Conservation (phyloP, 2,888 invertebrate genomes). For the Elmis aenea region DNA sequence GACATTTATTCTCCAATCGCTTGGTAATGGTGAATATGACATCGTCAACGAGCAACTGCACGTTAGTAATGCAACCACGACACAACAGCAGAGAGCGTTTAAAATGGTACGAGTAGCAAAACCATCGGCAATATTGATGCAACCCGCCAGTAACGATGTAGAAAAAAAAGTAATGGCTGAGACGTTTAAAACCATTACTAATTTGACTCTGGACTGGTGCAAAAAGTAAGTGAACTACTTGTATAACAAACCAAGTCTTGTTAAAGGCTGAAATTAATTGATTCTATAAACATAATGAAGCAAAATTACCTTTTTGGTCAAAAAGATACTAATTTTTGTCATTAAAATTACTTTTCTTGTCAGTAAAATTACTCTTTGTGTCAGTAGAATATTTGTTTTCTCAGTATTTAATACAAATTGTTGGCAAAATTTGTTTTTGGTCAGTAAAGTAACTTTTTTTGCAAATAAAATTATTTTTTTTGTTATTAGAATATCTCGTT, state of each 20-base stretch:
- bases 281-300: too few relatives aligned
- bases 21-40: conserved; percentile 51
- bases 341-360: too few relatives aligned
- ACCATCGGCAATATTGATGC: conserved; percentile 15
- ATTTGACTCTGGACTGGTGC: conserved; percentile 37
- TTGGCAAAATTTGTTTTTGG: too few relatives aligned
- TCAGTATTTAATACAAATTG: too few relatives aligned
- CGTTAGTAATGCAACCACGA: conserved; percentile 48
- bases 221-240: conserved; percentile 32
- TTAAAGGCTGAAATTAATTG: conserved; percentile 3
- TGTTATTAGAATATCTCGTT: too few relatives aligned
- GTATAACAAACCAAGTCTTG: conserved; percentile 2
- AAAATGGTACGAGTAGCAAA: conserved; percentile 25
- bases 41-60: conserved; percentile 65
- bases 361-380: too few relatives aligned
- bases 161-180: conserved; percentile 33
- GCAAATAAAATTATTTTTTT: too few relatives aligned
- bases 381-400: too few relatives aligned
- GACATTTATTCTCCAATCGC: conserved; percentile 52
- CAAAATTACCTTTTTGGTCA: too few relatives aligned
- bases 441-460: too few relatives aligned
- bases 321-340: too few relatives aligned
- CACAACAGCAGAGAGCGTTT: conserved; percentile 33
- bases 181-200: conserved; percentile 33
- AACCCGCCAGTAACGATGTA: conserved; percentile 26